A percentile compares a stretch with the other conserved stretches of the same genome.
These are phyloP conservation scores for Macrostomum lignano DNA, from an alignment of 1,140 invertebrate genomes.

Conservation along the genomic window DNA sequence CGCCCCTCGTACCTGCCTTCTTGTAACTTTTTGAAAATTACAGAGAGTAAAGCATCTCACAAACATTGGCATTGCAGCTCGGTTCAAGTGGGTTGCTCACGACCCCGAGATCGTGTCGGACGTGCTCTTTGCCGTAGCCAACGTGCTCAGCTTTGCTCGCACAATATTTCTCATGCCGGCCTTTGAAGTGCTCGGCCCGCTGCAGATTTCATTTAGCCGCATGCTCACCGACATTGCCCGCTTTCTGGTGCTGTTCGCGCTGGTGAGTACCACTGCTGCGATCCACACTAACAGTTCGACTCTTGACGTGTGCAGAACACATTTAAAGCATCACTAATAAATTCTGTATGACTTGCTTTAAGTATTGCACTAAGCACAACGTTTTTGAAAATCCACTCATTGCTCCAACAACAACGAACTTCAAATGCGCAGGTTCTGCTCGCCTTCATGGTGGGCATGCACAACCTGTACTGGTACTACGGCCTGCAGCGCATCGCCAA, in stretches of 20 bases:
- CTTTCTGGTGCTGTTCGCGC: slow-evolving; percentile 23
- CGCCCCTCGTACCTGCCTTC: too few relatives aligned
- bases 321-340: neutral
- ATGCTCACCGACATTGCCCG: slow-evolving; percentile 28
- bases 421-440: slow-evolving; percentile 17
- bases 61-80: too few relatives aligned
- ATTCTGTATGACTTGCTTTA: slow-evolving; percentile 1
- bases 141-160: slow-evolving; percentile 25
- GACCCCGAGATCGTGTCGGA: slow-evolving; percentile 28
- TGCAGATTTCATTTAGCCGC: slow-evolving; percentile 25
- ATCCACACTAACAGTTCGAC: neutral
- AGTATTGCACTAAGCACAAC: neutral
- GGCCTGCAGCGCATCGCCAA: slow-evolving; percentile 15
- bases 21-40: too few relatives aligned
- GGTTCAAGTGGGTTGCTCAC: slow-evolving; percentile 22
- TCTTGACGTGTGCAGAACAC: neutral
- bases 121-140: slow-evolving; percentile 24
- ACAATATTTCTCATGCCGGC: slow-evolving; percentile 27
- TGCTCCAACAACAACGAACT: neutral
- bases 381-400: neutral
- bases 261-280: slow-evolving; percentile 13
- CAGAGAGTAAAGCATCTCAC: too few relatives aligned
- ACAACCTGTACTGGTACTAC: slow-evolving; percentile 28
- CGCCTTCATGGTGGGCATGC: slow-evolving; percentile 27
- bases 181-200: slow-evolving; percentile 25